Percentiles rank a stretch among this genome's conserved stretches.
phyloP scores from a whole-genome alignment of 2,113 vertebrate genomes.

The Pseudonaja textilis region DNA sequence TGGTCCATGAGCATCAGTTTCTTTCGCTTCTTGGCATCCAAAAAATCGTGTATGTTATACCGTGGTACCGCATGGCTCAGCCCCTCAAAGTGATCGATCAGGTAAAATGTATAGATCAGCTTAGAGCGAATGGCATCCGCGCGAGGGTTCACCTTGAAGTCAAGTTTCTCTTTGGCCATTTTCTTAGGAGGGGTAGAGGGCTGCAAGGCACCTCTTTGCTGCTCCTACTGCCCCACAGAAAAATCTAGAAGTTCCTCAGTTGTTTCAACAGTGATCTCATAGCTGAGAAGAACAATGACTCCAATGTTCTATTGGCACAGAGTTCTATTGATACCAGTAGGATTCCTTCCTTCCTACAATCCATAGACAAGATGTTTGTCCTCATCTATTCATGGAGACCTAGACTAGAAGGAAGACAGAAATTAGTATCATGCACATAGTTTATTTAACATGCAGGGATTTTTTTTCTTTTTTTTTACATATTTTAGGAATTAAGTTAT shows the following conservation, averaged over 20 bases:
- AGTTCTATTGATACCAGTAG: not conserved
- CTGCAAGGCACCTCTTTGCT: not conserved
- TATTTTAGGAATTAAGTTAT: no score
- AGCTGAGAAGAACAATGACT: not conserved
- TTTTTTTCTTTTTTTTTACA: no score
- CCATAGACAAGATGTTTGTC: not conserved
- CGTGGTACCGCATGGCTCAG: conserved; percentile 57
- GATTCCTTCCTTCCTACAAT: not conserved
- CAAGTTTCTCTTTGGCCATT: accelerated
- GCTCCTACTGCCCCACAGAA: accelerated
- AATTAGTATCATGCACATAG: not conserved
- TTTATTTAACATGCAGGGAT: not conserved
- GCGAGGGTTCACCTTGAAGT: conserved; percentile 21
- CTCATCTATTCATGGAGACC: not conserved
- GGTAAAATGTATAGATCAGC: conserved; percentile 60
- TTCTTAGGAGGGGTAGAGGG: not conserved
- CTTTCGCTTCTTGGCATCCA: conserved; percentile 44
- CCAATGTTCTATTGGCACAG: not conserved
- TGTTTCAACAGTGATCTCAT: not conserved
- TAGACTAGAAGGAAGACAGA: not conserved
- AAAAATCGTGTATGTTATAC: conserved; percentile 55
- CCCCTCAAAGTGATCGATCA: conserved; percentile 57
- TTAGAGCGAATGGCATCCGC: conserved; percentile 59
- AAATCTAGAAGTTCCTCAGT: not conserved
- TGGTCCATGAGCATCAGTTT: conserved; percentile 49